A percentile compares a stretch with the other conserved stretches of the same genome.
Evolutionary conservation across 2,888 invertebrate species (phyloP).

Genomic region (Hemaris fuciformis): DNA sequence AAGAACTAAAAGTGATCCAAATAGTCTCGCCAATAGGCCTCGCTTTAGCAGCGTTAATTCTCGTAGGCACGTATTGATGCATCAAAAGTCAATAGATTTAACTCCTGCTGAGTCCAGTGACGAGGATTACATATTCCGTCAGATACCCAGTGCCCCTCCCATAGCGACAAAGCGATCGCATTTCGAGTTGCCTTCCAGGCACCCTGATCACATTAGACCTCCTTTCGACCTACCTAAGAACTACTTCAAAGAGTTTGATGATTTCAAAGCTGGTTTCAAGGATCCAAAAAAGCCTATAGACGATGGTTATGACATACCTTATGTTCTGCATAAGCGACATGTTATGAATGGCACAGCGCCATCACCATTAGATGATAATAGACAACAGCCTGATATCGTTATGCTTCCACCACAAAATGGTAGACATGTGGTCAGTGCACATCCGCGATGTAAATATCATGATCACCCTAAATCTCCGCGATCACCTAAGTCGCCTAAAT

Average conservation of each 20-base stretch:
- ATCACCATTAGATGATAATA: constrained; percentile 74
- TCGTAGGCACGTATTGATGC: constrained; percentile 90
- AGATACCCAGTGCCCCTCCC: constrained; percentile 87
- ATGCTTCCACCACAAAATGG: constrained; percentile 74
- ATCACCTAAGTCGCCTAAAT: constrained; percentile 84
- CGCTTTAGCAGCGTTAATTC: constrained; percentile 87
- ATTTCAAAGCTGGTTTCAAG: constrained; percentile 79
- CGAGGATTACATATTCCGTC: constrained; percentile 89
- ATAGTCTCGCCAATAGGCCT: constrained; percentile 87
- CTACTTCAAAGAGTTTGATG: constrained; percentile 85
- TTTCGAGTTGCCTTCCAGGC: constrained; percentile 83
- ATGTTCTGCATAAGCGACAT: constrained; percentile 91
- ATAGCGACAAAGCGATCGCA: constrained; percentile 87
- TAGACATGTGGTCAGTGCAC: constrained; percentile 69
- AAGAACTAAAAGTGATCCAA: constrained; percentile 93
- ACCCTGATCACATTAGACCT: constrained; percentile 82
- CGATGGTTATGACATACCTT: constrained; percentile 89
- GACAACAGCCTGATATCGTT: constrained; percentile 70
- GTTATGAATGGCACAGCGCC: constrained; percentile 92
- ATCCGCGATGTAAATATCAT: constrained; percentile 74
- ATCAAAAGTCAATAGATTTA: constrained; percentile 92
- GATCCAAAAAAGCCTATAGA: constrained; percentile 70
- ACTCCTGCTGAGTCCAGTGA: constrained; percentile 93
- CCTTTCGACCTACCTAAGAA: constrained; percentile 88
- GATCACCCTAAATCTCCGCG: constrained; percentile 77